Evolutionary conservation across 2,888 invertebrate species (phyloP).

Genomic region (Sarcophaga carnaria): DNA sequence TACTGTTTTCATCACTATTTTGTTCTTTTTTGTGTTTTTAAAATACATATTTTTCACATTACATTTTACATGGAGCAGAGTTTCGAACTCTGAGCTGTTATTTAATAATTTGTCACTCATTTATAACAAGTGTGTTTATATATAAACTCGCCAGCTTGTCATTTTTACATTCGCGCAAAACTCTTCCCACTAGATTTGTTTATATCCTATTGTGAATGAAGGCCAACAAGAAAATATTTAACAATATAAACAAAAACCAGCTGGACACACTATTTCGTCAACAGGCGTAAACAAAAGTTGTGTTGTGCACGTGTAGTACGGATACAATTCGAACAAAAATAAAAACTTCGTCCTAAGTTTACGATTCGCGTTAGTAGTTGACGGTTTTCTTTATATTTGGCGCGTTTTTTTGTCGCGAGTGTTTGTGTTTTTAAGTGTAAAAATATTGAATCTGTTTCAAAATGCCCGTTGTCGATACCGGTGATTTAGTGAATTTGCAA

Average conservation of each 20-base stretch:
- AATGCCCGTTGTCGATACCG: conserved; percentile 78
- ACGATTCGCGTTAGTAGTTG: background rate
- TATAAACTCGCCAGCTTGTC: background rate
- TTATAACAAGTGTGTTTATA: background rate
- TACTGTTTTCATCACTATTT: no score
- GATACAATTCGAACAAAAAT: background rate
- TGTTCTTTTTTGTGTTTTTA: no score
- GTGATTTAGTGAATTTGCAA: conserved; percentile 84
- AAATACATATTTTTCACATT: no score
- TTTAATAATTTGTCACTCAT: background rate
- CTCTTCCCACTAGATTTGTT: background rate
- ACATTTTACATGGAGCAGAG: no score
- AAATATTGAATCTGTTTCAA: conserved; percentile 38
- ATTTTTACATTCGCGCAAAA: background rate
- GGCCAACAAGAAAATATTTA: background rate
- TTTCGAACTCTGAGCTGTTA: no score
- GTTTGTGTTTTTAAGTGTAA: conserved; percentile 10
- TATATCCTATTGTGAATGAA: conserved; percentile 38
- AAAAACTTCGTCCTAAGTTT: conserved; percentile 11
- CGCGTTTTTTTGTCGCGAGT: conserved; percentile 26
- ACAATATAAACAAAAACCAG: conserved; percentile 66
- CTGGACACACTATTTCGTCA: conserved; percentile 37
- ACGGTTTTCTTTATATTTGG: conserved; percentile 9
- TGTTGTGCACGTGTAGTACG: conserved; percentile 57
- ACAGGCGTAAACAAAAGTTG: conserved; percentile 61